phyloP scores from a whole-genome alignment of 2,888 invertebrate genomes.

The Cremastinae sp. region DNA sequence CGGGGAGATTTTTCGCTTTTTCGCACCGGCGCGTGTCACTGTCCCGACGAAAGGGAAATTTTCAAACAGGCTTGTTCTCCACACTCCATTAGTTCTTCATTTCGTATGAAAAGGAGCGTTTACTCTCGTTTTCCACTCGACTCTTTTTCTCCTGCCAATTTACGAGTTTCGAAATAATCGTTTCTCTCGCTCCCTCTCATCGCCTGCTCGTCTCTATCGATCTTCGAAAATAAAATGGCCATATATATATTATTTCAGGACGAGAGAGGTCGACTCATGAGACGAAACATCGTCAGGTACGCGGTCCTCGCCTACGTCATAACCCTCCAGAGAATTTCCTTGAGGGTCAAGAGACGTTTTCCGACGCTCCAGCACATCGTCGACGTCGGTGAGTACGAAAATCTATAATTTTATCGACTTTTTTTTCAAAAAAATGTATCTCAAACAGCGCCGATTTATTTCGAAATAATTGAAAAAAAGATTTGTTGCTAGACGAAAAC shows the following conservation, averaged over 20 bases:
- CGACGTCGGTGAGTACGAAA: constrained; percentile 87
- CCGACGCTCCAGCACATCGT: constrained; percentile 95
- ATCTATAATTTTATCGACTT: not conserved
- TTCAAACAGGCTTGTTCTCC: constrained; percentile 45
- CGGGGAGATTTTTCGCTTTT: constrained; percentile 2
- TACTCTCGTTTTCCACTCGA: constrained; percentile 41
- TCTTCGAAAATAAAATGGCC: not conserved
- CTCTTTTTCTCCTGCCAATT: not conserved
- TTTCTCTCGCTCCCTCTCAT: not conserved
- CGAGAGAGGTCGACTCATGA: constrained; percentile 93
- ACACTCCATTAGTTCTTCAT: constrained; percentile 24
- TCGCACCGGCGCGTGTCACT: no score
- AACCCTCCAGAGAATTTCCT: constrained; percentile 92
- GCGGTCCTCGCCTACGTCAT: constrained; percentile 94
- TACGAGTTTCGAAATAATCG: not conserved
- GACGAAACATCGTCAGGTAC: constrained; percentile 94
- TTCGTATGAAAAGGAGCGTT: constrained; percentile 15
- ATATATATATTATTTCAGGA: constrained; percentile 84
- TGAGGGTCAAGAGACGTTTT: constrained; percentile 93
- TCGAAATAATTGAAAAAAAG: no score
- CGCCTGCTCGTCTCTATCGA: no score
- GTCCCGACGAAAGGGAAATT: constrained; percentile 54
- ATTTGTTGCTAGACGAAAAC: no score
- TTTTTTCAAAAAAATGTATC: not conserved
- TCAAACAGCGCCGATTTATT: no score